Conservation (phyloP, 1,140 invertebrate genomes). For the Prorops nasuta region DNA sequence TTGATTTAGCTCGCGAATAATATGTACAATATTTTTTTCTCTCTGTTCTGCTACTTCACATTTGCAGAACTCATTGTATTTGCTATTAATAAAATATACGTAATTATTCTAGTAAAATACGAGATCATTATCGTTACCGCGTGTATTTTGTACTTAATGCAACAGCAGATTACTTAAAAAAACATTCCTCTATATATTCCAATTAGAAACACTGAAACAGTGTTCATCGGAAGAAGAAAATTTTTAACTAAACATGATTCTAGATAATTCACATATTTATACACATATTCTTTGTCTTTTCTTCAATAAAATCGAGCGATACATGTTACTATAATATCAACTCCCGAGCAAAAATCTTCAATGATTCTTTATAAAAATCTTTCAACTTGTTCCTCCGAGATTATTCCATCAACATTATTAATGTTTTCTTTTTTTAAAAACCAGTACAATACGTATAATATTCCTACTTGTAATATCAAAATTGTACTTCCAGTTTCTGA, state of each 20-base stretch:
- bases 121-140: slow-evolving; percentile 8
- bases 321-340: slow-evolving; percentile 9
- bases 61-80: not conserved
- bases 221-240: not conserved
- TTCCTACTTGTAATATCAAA: too few species aligned
- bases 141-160: slow-evolving; percentile 1
- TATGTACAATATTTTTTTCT: slow-evolving; percentile 5
- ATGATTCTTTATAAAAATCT: too few species aligned
- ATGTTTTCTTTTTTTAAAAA: too few species aligned
- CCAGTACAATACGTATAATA: too few species aligned
- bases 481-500: too few species aligned
- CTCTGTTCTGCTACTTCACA: slow-evolving; percentile 3
- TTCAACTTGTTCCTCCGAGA: too few species aligned
- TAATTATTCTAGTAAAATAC: slow-evolving; percentile 9
- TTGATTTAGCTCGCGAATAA: slow-evolving; percentile 3
- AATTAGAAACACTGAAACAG: too few species aligned
- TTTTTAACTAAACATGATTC: not conserved
- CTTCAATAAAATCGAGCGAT: slow-evolving; percentile 19
- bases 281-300: slow-evolving; percentile 12
- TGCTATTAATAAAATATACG: slow-evolving; percentile 5
- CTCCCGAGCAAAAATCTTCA: too few species aligned
- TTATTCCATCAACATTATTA: too few species aligned
- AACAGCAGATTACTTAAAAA: slow-evolving; percentile 7
- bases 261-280: not conserved
- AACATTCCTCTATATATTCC: not conserved